A percentile compares a stretch with the other conserved stretches of the same genome.
Conservation (phyloP, 2,888 invertebrate genomes). For the Rhingia rostrata region DNA sequence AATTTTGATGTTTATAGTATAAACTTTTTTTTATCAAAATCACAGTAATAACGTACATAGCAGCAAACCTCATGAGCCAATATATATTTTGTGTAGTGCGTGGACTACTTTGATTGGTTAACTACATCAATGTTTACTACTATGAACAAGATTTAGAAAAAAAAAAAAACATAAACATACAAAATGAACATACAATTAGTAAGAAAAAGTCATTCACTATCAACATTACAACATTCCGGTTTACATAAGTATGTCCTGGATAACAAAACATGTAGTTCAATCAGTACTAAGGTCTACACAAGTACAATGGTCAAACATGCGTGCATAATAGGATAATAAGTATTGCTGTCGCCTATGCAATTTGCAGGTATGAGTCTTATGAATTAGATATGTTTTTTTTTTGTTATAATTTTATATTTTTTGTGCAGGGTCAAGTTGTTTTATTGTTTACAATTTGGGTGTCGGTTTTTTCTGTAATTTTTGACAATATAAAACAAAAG, state of each 20-base stretch:
- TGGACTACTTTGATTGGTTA: slow-evolving; percentile 50
- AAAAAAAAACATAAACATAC: slow-evolving; percentile 47
- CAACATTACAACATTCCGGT: slow-evolving; percentile 70
- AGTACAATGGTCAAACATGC: slow-evolving; percentile 68
- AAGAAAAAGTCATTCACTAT: slow-evolving; percentile 64
- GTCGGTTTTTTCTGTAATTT: slow-evolving; percentile 48
- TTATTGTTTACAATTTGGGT: slow-evolving; percentile 54
- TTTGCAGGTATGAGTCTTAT: slow-evolving; percentile 46
- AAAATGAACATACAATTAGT: slow-evolving; percentile 55
- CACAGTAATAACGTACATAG: slow-evolving; percentile 60
- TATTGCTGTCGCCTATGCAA: slow-evolving; percentile 69
- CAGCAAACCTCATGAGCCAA: slow-evolving; percentile 69
- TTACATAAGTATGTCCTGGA: slow-evolving; percentile 55
- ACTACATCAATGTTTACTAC: slow-evolving; percentile 55
- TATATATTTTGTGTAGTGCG: slow-evolving; percentile 63
- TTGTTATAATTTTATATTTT: slow-evolving; percentile 14
- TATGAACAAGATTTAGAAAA: slow-evolving; percentile 27
- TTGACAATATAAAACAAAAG: slow-evolving; percentile 49
- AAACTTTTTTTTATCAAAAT: slow-evolving; percentile 36
- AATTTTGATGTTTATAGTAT: slow-evolving; percentile 22
- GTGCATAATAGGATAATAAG: slow-evolving; percentile 52
- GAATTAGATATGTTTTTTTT: slow-evolving; percentile 4
- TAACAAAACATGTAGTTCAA: slow-evolving; percentile 39
- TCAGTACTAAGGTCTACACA: slow-evolving; percentile 55
- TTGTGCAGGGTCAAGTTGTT: slow-evolving; percentile 11